Evolutionary conservation across 2,113 vertebrate genomes (phyloP).

Genomic region (Orthochromis malagaraziensis): DNA sequence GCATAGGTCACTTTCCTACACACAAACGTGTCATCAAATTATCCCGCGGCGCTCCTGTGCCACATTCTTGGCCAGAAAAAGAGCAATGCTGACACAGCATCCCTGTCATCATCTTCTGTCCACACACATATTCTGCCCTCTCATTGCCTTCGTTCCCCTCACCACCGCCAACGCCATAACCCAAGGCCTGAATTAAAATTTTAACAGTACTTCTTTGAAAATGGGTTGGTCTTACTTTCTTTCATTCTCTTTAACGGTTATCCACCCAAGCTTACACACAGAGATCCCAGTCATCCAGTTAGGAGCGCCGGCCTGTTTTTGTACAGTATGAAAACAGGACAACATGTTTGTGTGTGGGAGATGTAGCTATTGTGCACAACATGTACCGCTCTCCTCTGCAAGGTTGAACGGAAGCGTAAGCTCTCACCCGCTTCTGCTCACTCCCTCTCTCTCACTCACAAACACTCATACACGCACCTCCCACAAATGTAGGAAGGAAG

Average conservation of each 20-base stretch:
- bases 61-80: neutral
- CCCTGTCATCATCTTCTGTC: neutral
- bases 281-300: conserved; percentile 7
- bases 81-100: conserved; percentile 23
- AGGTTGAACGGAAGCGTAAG: conserved; percentile 17
- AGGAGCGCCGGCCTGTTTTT: neutral
- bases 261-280: neutral
- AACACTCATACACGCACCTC: neutral
- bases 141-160: neutral
- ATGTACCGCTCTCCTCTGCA: conserved; percentile 26
- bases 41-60: neutral
- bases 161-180: neutral
- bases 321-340: neutral
- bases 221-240: neutral
- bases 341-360: conserved; percentile 22
- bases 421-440: neutral
- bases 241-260: neutral
- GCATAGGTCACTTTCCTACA: neutral
- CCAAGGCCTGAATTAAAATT: neutral
- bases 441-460: neutral
- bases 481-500: conserved; percentile 11
- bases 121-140: neutral
- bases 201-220: neutral
- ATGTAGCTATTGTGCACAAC: conserved; percentile 19
- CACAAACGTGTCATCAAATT: neutral